Conservation (phyloP, 2,888 invertebrate species). For the Nemotelus nigrinus region DNA sequence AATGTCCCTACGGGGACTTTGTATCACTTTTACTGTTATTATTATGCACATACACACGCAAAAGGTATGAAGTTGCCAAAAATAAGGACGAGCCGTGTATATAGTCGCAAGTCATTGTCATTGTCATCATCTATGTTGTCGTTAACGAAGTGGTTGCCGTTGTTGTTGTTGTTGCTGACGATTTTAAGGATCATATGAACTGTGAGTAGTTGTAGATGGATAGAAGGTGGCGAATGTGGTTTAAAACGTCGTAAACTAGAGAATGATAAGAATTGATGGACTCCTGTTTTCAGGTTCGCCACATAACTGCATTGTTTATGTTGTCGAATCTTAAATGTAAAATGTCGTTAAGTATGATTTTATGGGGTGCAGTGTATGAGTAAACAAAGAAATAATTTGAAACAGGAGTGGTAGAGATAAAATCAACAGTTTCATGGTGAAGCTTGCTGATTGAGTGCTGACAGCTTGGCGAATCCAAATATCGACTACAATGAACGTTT, state of each 20-base stretch:
- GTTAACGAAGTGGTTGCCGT: too few species aligned
- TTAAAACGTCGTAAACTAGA: slow-evolving; percentile 26
- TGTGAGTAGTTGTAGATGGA: too few species aligned
- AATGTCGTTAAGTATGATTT: slow-evolving; percentile 25
- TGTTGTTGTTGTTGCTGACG: too few species aligned
- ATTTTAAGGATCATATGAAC: too few species aligned
- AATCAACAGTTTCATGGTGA: too few species aligned
- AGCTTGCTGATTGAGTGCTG: too few species aligned
- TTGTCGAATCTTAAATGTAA: slow-evolving; percentile 17
- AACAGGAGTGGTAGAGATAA: too few species aligned
- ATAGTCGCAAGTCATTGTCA: not conserved
- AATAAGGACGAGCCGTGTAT: not conserved
- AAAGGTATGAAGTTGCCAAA: slow-evolving; percentile 18
- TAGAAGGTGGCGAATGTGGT: not conserved
- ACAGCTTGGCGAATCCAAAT: too few species aligned
- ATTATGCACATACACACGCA: not conserved
- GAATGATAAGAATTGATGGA: slow-evolving; percentile 30
- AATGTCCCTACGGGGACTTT: slow-evolving; percentile 4
- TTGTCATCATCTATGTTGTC: not conserved
- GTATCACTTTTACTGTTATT: slow-evolving; percentile 36
- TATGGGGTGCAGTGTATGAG: not conserved
- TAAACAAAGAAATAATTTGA: too few species aligned
- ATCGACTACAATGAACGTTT: too few species aligned
- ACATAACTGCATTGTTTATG: slow-evolving; percentile 7
- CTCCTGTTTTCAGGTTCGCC: slow-evolving; percentile 22